Base-by-base conservation (phyloP, 92 coral and sea anemone genomes). In the Palythoa caribaeorum region DNA sequence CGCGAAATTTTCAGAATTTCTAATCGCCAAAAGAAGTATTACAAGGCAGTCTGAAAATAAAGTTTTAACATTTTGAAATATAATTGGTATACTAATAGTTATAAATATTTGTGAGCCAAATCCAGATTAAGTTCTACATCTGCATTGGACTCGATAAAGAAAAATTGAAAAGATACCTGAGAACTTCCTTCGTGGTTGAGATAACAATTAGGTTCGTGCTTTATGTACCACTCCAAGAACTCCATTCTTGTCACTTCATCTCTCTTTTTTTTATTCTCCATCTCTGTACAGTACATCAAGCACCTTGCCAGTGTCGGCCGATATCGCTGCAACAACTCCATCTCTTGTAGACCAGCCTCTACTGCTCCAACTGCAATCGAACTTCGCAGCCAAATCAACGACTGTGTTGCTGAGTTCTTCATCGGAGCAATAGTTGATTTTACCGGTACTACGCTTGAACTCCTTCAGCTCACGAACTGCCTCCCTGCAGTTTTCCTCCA, bases 271-370 rank as follows among this genome's bases (percentile, higher is more conserved):
- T 86, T 86, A 50, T 77, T 71, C 76, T 60, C 89, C 89, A 86
- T 86, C 73, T 86, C 65, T 73, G 68, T 86, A 78, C 89, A 86
- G 57, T 74, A 85, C 89, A 57, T 74, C 89, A 62, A 85, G 81
- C 50, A 85, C 89, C 74, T 63, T 74, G 71, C 89, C 83, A 16
- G 89, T 85, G 83, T 86, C 84, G 57, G 57, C 89, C 38, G 63
- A 73, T 47, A 85, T 75, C 9, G 83, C 89, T 4, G 81, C 89
- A 85, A 85, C 79, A 52, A 84, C 88, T 47, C 79, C 80, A 52
- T 84, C 88, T 52, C 88, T 71, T 66, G 87, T 20, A 17, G 79
- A 71, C 88, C 88, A 84, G 62, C 78, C 79, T 70, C 79, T 69
- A 19, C 88, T 84, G 75, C 83, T 86, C 89, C 89, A 86, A 37